Evolutionary conservation across 2,113 vertebrate species (phyloP).

Genomic region (Platanista minor): DNA sequence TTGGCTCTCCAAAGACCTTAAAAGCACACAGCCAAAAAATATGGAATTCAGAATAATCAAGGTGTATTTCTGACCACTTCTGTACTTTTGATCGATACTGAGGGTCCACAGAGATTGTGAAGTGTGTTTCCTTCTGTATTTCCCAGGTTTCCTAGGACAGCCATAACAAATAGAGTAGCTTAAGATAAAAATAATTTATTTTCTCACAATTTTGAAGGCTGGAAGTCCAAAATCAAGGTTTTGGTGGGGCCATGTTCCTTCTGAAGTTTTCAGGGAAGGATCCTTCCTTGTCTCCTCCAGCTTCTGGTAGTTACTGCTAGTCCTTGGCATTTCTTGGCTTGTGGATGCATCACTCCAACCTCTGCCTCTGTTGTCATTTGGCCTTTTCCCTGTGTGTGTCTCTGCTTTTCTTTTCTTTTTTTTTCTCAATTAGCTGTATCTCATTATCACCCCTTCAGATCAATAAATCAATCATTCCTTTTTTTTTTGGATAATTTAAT

Average conservation of each 20-base stretch:
- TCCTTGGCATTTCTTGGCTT: not conserved
- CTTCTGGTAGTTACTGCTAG: not conserved
- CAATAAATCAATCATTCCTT: too few species aligned
- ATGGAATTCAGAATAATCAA: not conserved
- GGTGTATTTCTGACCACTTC: not conserved
- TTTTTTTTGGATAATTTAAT: too few species aligned
- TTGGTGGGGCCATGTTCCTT: not conserved
- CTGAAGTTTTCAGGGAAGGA: not conserved
- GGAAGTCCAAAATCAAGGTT: not conserved
- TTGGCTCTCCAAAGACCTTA: not conserved
- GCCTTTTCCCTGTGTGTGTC: not conserved
- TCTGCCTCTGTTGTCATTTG: not conserved
- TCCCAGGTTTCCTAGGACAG: not conserved
- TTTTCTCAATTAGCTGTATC: too few species aligned
- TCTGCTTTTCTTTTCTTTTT: not conserved
- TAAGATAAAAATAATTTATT: not conserved
- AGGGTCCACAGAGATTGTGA: not conserved
- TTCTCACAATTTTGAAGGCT: not conserved
- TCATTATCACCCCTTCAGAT: too few species aligned
- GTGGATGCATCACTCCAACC: fast-evolving
- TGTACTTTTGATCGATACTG: not conserved
- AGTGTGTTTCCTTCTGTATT: not conserved
- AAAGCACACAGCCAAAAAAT: not conserved
- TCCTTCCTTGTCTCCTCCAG: not conserved
- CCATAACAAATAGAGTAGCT: not conserved